phyloP scores from a whole-genome alignment of 30 jellyfish, hydroid and myxozoan species.

The Aurelia aurita region DNA sequence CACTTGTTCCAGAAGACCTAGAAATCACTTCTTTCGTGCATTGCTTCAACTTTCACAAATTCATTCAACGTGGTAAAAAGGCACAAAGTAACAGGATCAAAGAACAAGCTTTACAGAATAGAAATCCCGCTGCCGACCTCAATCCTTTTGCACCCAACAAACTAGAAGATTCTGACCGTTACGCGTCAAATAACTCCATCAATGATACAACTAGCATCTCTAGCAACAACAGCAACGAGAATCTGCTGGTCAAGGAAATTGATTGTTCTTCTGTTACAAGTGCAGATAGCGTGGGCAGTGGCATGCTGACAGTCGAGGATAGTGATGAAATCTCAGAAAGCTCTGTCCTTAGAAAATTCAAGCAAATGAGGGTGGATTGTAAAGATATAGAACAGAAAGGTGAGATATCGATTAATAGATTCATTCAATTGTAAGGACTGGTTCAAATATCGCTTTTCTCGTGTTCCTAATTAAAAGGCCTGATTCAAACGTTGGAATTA shows the following conservation, averaged over 20 bases:
- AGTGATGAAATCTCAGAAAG: background rate
- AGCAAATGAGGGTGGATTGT: too few species aligned
- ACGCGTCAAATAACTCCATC: conserved; percentile 3
- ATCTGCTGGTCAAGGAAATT: conserved; percentile 2
- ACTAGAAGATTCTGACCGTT: conserved; percentile 26
- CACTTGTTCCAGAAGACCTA: conserved; percentile 27
- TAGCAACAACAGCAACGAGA: background rate
- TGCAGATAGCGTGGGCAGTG: conserved; percentile 17
- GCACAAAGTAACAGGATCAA: background rate
- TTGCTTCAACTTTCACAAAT: conserved; percentile 50
- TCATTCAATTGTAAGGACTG: too few species aligned
- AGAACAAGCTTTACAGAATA: background rate
- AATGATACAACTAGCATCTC: background rate
- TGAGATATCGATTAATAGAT: too few species aligned
- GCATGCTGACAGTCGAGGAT: background rate
- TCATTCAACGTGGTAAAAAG: conserved; percentile 14
- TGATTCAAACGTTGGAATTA: too few species aligned
- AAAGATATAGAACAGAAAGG: too few species aligned
- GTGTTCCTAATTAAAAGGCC: too few species aligned
- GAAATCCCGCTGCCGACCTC: conserved; percentile 37
- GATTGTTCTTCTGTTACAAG: conserved; percentile 33
- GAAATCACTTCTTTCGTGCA: conserved; percentile 14
- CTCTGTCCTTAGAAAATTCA: too few species aligned
- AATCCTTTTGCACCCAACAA: conserved; percentile 40
- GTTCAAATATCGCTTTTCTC: too few species aligned